These are phyloP conservation scores for Drosophila seclusa DNA, from an alignment of 2,888 invertebrate species.

Conservation along the genomic window DNA sequence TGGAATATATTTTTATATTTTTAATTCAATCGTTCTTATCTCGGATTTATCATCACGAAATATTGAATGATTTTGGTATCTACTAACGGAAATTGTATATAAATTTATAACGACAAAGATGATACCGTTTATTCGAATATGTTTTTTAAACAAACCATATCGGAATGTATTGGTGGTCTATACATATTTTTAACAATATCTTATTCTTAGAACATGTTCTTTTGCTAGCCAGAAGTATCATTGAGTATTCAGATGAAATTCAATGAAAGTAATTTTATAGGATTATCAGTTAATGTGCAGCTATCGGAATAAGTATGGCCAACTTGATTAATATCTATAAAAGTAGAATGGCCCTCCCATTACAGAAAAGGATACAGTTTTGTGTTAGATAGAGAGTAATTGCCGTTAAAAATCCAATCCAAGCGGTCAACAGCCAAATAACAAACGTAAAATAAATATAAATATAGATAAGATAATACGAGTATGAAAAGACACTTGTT, in stretches of 20 bases:
- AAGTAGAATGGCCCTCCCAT: neutral
- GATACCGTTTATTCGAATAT: too few relatives aligned
- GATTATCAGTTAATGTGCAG: neutral
- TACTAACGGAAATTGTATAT: neutral
- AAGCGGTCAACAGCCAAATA: neutral
- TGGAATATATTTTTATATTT: neutral
- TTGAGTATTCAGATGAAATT: neutral
- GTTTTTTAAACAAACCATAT: neutral
- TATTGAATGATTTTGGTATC: neutral
- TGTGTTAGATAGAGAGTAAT: neutral
- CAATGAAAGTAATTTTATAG: neutral
- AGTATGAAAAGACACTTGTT: neutral
- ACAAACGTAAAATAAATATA: neutral
- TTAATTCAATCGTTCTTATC: neutral
- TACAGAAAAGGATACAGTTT: neutral
- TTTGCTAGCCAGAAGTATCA: too few relatives aligned
- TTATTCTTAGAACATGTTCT: too few relatives aligned
- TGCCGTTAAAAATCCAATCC: neutral
- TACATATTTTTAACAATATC: neutral
- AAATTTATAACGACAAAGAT: neutral
- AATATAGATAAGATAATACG: neutral
- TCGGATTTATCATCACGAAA: neutral
- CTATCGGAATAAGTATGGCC: neutral
- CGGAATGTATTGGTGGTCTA: neutral
- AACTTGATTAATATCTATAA: conserved; percentile 1